Base-by-base conservation (phyloP, 2,797 vertebrate species). In the Notolepis coatsorum region DNA sequence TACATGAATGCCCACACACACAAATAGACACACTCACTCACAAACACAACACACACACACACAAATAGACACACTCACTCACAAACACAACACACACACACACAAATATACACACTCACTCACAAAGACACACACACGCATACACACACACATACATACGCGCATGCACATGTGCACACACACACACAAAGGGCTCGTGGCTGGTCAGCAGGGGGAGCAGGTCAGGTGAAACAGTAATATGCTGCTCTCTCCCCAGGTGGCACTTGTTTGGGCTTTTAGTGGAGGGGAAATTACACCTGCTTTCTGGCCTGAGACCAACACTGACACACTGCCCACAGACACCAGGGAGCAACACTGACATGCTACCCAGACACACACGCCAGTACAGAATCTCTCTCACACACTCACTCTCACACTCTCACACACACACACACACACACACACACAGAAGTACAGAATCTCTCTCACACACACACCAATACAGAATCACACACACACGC, bases 161-260 rank as follows among this genome's bases (percentile, higher is more conserved):
- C 53, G 15, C 30, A 38, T 38, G 35, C 28, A 23, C 28, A 52
- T 9, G 45, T 24, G 37, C n/a, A 3, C 17, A 39, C 24, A 37
- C 15, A 25, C 2, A 64, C 68, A 84, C 64, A 73, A 60, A 74
- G 74, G 68, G 46, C 60, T 78, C 60, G 64, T 43, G 58, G 53
- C 84, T 58, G 67, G 91, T 82, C 91, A 89, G n/a, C 81, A 90
- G 80, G 24, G 78, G 75, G 84, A 94, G 89, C 92, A 88, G 88
- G 89, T 78, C 87, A 82, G 88, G 91, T 94, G 92, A 94, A 94
- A 91, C 92, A 92, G 88, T 92, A 93, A 94, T 94, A 93, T 94
- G 85, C 82, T 92, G 68, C 85, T 84, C 84, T 80, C 81, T 94
- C 93, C 90, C 74, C 30, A 73, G 92, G 85, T 85, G 77, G 88